Conservation (phyloP, 2,113 vertebrate species). For the Eulacestoma nigropectus region DNA sequence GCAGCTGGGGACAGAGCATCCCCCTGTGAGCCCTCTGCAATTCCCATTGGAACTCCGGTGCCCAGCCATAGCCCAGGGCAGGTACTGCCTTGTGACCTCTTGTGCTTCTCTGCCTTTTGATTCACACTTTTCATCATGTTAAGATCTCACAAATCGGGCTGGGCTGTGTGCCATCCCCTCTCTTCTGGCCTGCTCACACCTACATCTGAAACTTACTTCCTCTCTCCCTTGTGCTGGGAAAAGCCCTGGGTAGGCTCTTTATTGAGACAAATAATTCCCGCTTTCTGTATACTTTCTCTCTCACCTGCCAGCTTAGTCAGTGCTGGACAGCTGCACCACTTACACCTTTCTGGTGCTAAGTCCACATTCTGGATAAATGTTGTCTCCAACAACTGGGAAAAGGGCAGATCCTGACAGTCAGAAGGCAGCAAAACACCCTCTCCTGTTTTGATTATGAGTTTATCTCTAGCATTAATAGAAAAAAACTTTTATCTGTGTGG, state of each 20-base stretch:
- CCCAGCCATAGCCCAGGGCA: not conserved
- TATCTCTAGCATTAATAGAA: not conserved
- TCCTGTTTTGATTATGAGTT: not conserved
- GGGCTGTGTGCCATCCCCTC: fast-evolving
- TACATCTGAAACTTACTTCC: not conserved
- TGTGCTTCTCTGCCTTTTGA: not conserved
- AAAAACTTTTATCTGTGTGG: not conserved
- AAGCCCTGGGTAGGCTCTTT: not conserved
- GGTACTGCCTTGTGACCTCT: not conserved
- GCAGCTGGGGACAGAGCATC: not conserved
- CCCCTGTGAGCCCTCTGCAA: not conserved
- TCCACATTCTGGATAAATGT: not conserved
- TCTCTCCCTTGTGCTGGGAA: not conserved
- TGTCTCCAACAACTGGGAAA: not conserved
- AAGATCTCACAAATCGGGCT: not conserved
- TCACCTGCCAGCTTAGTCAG: not conserved
- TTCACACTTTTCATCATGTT: not conserved
- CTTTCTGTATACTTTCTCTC: not conserved
- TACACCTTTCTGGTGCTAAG: not conserved
- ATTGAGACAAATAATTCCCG: not conserved
- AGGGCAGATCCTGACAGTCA: not conserved
- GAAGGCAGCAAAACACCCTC: not conserved
- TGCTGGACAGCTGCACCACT: not conserved
- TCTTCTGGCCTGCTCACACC: not conserved
- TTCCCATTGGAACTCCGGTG: not conserved